A percentile compares a stretch with the other conserved stretches of the same genome.
Evolutionary conservation across 2,797 vertebrate species (phyloP).

Genomic region (Limnodromus scolopaceus): DNA sequence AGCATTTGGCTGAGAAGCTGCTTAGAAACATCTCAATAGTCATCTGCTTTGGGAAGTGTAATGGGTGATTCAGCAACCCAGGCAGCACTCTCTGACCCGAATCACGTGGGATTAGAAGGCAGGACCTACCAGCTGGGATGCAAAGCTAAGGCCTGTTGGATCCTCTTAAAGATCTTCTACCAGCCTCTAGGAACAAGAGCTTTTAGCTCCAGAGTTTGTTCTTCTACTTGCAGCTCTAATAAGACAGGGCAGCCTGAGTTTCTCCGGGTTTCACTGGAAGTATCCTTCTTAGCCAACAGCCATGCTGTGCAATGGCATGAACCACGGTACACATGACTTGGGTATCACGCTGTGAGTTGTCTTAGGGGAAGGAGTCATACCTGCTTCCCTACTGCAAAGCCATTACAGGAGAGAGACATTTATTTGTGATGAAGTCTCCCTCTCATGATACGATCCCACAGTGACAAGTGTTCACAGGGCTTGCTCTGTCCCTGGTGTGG

Average conservation of each 20-base stretch:
- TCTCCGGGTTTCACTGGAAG: not conserved
- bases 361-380: too few species aligned
- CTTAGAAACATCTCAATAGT: not conserved
- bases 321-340: accelerated
- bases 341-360: not conserved
- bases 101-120: accelerated
- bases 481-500: not conserved
- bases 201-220: not conserved
- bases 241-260: not conserved
- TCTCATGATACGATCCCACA: accelerated
- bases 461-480: accelerated
- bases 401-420: not conserved
- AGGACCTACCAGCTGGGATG: accelerated
- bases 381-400: not conserved
- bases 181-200: not conserved
- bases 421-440: not conserved
- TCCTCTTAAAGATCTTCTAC: not conserved
- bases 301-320: accelerated
- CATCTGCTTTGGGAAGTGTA: not conserved
- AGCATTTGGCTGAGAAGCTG: not conserved
- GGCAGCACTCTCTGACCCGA: not conserved
- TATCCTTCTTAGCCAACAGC: not conserved
- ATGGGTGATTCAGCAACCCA: not conserved
- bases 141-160: not conserved
- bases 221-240: not conserved